These are phyloP conservation scores for Polypedilum pembai DNA, from an alignment of 1,140 invertebrate species.

Conservation along the genomic window DNA sequence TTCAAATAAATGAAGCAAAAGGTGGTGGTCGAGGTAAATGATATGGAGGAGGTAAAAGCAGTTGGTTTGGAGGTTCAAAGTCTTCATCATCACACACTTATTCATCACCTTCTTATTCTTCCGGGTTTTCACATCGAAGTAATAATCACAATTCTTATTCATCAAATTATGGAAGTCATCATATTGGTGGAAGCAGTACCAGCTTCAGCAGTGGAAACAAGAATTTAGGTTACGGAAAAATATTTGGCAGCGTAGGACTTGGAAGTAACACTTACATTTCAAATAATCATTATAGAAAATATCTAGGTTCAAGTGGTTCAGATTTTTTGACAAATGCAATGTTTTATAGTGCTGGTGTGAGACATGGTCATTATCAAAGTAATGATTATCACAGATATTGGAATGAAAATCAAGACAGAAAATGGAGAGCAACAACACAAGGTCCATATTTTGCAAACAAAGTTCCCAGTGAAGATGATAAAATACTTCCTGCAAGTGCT, in stretches of 20 bases:
- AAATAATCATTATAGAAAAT: not conserved
- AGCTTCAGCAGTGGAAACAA: too few species aligned
- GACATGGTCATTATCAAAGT: not conserved
- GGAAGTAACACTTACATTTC: not conserved
- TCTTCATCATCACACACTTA: not conserved
- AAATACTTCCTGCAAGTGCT: conserved; percentile 3
- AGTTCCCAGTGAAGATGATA: not conserved
- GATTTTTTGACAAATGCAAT: not conserved
- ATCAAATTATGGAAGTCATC: not conserved
- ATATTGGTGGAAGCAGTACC: too few species aligned
- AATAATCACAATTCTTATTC: not conserved
- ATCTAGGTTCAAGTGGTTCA: not conserved
- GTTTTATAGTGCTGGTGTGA: conserved; percentile 19
- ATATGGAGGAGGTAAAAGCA: not conserved
- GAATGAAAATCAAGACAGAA: conserved; percentile 1
- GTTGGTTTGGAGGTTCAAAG: not conserved
- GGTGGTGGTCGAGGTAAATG: not conserved
- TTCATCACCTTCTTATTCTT: not conserved
- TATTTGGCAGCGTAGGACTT: not conserved
- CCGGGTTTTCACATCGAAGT: not conserved
- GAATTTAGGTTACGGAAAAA: not conserved
- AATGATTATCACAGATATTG: not conserved
- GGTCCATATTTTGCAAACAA: conserved; percentile 5
- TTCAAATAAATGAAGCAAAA: too few species aligned
- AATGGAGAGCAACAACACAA: not conserved